Conservation (phyloP, 2,888 invertebrate species). For the Trichogramma dendrolimi region DNA sequence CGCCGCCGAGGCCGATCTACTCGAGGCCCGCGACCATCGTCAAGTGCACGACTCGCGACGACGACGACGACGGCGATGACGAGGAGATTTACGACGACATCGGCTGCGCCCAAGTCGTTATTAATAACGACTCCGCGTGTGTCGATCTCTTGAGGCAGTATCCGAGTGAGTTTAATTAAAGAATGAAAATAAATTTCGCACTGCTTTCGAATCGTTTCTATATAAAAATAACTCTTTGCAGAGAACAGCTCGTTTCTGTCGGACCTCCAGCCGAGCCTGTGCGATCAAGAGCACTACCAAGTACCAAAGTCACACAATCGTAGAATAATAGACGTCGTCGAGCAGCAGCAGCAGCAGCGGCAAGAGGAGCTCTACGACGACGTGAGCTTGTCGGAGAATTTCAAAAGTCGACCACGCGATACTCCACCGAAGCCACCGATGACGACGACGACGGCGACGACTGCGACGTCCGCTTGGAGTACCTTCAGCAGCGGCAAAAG, state of each 20-base stretch:
- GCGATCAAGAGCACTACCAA: constrained; percentile 42
- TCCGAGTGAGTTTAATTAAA: constrained; percentile 13
- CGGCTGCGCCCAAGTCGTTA: constrained; percentile 14
- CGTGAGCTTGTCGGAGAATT: constrained; percentile 38
- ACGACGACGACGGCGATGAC: not conserved
- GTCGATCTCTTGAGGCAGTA: constrained; percentile 19
- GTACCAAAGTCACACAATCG: constrained; percentile 30
- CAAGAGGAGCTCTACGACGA: constrained; percentile 45
- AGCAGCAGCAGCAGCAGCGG: constrained; percentile 8
- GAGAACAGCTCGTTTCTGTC: constrained; percentile 20
- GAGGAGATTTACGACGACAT: constrained; percentile 46
- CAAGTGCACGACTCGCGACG: constrained; percentile 7
- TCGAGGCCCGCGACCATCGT: constrained; percentile 29
- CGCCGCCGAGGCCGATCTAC: constrained; percentile 43
- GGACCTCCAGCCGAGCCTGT: constrained; percentile 27
- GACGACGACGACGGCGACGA: constrained; percentile 22
- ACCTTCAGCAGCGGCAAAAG: constrained; percentile 36
- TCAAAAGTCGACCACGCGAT: constrained; percentile 37
- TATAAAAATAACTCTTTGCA: not conserved
- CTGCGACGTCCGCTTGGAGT: constrained; percentile 41
- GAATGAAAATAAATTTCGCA: not conserved
- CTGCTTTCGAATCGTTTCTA: too few species aligned
- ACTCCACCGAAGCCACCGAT: not conserved
- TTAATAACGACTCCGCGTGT: constrained; percentile 10
- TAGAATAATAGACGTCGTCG: constrained; percentile 11